Evolutionary conservation across 2,888 invertebrate genomes (phyloP), one percentile per base, ranked within the genome.

Genomic region (Cephus sareptanus): DNA sequence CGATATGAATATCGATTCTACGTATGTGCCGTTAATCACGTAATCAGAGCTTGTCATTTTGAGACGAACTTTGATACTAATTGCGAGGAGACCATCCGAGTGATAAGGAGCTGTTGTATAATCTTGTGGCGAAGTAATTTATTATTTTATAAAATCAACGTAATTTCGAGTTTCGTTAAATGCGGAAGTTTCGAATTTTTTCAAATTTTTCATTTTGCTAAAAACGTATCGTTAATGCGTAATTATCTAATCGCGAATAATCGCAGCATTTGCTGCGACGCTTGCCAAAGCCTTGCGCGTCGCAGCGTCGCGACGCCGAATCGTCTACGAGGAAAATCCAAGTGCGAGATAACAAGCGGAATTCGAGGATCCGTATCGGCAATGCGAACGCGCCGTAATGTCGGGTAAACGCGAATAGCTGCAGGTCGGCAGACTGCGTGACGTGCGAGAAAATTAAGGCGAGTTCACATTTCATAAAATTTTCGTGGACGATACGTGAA

Each of bases 11-110:
- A 56, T 56, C 23, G 56, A 56, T 23, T 56, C 56, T 56, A 40
- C 79, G 82, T 83, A 82, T 85, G 83, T 85, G 84, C 80, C 84
- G 75, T 74, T 76, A 79, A 83, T 86, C 85, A 84, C 84, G 85
- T 87, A 86, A 85, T 85, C 83, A 82, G 75, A 76, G 73, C 79
- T 83, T 81, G 81, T 80, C 82, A 79, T 75, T 75, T 81, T 79
- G 35, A 81, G 81, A 68, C 83, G 83, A 86, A 83, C 85, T 84
- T 82, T 80, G 84, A 85, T 85, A 85, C 81, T 81, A 81, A 81
- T 76, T 76, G 83, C 81, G 81, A 79, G 84, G 84, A 83, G 82
- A 85, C 6, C 9, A 9, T 23, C 84, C 82, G 83, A 81, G 79
- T 83, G 79, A 82, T 56, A 56, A 56, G 15, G 1, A 56, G 23